Evolutionary conservation across 2,113 vertebrate genomes (phyloP).

Genomic region (Carassius gibelio): DNA sequence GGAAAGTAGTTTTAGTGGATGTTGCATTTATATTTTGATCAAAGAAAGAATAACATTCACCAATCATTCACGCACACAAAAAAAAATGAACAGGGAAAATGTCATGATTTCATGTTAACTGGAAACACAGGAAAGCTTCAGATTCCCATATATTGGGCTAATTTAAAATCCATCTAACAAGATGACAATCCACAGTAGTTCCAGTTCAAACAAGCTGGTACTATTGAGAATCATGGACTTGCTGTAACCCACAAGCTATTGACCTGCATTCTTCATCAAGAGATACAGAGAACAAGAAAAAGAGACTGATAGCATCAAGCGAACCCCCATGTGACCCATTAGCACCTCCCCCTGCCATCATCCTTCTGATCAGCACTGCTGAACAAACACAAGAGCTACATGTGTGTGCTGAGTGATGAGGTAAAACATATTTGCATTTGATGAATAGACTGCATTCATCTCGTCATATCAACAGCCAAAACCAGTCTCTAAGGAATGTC

Average conservation of each 20-base stretch:
- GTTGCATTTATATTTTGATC: background rate
- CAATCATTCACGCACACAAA: background rate
- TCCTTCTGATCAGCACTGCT: constrained; percentile 53
- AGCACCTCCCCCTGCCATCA: constrained; percentile 53
- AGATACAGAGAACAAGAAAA: constrained; percentile 1
- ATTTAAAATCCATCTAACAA: background rate
- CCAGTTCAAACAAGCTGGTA: background rate
- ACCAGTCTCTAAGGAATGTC: constrained; percentile 52
- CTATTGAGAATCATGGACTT: background rate
- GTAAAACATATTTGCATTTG: constrained; percentile 61
- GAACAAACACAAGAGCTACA: constrained; percentile 55
- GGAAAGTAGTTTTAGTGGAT: background rate
- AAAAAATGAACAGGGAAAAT: background rate
- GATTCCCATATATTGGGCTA: background rate
- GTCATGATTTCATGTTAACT: background rate
- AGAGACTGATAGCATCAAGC: constrained; percentile 4
- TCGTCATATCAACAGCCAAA: constrained; percentile 46
- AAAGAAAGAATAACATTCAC: background rate
- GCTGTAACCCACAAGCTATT: constrained; percentile 3
- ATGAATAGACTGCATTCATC: constrained; percentile 60
- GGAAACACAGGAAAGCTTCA: background rate
- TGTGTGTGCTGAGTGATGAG: constrained; percentile 50
- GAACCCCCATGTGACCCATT: constrained; percentile 29
- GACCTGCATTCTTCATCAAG: constrained; percentile 6
- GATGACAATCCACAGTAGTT: too few relatives aligned